These are phyloP conservation scores for Sandelia bainsii DNA, from an alignment of 2,797 vertebrate species.

Conservation along the genomic window DNA sequence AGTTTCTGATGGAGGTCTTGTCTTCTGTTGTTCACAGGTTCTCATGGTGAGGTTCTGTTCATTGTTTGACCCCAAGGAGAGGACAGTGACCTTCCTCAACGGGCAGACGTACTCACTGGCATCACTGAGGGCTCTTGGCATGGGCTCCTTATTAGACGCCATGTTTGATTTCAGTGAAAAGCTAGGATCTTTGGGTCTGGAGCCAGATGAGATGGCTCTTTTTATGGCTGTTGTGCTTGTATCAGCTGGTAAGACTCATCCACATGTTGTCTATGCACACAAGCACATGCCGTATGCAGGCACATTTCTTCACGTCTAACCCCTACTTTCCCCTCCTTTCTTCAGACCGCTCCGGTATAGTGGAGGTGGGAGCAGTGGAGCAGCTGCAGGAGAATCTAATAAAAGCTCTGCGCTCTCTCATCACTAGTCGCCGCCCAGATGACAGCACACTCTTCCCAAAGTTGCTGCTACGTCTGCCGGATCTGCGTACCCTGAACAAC, in stretches of 20 bases:
- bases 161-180: conserved; percentile 91
- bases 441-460: conserved; percentile 84
- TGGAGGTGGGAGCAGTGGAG: conserved; percentile 83
- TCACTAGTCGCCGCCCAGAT: conserved; percentile 79
- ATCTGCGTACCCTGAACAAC: conserved; percentile 87
- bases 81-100: conserved; percentile 85
- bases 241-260: conserved; percentile 80
- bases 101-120: conserved; percentile 85
- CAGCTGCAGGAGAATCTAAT: conserved; percentile 87
- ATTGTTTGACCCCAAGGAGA: conserved; percentile 84
- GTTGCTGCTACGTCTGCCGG: conserved; percentile 85
- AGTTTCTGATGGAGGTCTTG: conserved; percentile 20
- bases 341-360: conserved; percentile 84
- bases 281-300: not conserved
- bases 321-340: not conserved
- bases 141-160: conserved; percentile 83
- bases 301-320: conserved; percentile 27
- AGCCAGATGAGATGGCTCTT: conserved; percentile 87
- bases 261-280: not conserved
- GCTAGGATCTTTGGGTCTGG: conserved; percentile 82
- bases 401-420: conserved; percentile 81
- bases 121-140: conserved; percentile 83
- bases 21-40: conserved; percentile 71
- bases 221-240: conserved; percentile 88
- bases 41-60: conserved; percentile 88